phyloP scores from a whole-genome alignment of 2,113 vertebrate genomes.

The Physeter macrocephalus region DNA sequence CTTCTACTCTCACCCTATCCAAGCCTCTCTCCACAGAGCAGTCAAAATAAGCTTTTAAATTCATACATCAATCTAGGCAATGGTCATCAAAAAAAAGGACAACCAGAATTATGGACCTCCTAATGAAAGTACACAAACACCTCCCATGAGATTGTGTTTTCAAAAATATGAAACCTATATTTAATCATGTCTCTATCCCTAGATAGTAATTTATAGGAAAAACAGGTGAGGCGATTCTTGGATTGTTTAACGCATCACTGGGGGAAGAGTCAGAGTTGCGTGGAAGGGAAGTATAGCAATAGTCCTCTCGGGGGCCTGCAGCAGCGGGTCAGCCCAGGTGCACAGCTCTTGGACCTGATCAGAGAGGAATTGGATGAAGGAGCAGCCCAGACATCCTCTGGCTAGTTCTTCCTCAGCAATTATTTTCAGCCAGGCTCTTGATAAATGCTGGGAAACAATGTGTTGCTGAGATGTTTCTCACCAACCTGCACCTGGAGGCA shows the following conservation, averaged over 20 bases:
- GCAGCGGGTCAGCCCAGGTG: rapidly evolving
- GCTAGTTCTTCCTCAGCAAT: neutral
- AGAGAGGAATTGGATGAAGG: neutral
- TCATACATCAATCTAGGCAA: neutral
- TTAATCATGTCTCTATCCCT: neutral
- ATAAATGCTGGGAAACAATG: neutral
- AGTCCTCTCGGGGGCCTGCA: neutral
- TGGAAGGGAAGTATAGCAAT: neutral
- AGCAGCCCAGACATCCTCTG: neutral
- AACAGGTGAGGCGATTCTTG: neutral
- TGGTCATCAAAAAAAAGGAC: neutral
- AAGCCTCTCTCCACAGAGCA: neutral
- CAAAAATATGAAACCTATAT: neutral
- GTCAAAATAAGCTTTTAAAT: neutral
- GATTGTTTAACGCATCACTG: neutral
- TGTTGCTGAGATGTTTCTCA: neutral
- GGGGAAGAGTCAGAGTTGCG: no score
- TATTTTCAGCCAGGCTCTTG: neutral
- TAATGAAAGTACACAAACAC: neutral
- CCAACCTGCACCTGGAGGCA: neutral
- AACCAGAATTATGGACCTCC: neutral
- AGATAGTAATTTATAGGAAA: neutral
- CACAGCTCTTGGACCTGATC: neutral
- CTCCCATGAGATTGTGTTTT: neutral
- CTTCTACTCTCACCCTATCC: neutral